phyloP scores from a whole-genome alignment of 1,140 invertebrate genomes.

The Lordiphosa clarofinis region DNA sequence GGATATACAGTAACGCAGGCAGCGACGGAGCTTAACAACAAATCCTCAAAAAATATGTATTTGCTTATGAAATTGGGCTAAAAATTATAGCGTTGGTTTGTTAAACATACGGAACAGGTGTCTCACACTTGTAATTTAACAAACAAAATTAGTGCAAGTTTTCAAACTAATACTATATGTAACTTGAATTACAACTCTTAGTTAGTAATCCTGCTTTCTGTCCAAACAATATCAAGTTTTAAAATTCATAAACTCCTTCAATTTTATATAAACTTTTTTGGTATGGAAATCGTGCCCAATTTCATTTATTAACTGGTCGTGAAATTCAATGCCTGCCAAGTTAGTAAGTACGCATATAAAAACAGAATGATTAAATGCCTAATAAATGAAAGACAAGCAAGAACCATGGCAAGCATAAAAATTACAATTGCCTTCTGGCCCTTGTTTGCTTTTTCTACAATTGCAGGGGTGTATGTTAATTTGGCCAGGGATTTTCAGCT shows the following conservation, averaged over 20 bases:
- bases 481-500: conserved; percentile 21
- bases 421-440: conserved; percentile 41
- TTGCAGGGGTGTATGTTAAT: conserved; percentile 44
- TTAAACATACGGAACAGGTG: background rate
- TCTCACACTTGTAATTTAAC: background rate
- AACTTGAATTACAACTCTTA: no score
- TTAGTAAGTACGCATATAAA: conserved; percentile 10
- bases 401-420: conserved; percentile 34
- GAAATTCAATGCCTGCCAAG: background rate
- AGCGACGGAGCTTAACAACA: background rate
- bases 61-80: background rate
- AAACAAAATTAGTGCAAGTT: background rate
- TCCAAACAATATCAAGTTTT: conserved; percentile 4
- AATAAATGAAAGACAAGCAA: conserved; percentile 32
- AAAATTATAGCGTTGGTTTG: background rate
- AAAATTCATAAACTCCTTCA: conserved; percentile 37
- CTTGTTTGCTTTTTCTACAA: conserved; percentile 27
- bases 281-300: conserved; percentile 48
- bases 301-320: conserved; percentile 9
- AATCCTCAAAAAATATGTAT: background rate
- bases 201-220: no score
- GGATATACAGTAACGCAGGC: no score
- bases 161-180: no score
- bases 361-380: conserved; percentile 31
- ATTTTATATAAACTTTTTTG: conserved; percentile 55